These are phyloP conservation scores for Teleopsis dalmanni DNA, from an alignment of 1,140 invertebrate species.

Conservation along the genomic window DNA sequence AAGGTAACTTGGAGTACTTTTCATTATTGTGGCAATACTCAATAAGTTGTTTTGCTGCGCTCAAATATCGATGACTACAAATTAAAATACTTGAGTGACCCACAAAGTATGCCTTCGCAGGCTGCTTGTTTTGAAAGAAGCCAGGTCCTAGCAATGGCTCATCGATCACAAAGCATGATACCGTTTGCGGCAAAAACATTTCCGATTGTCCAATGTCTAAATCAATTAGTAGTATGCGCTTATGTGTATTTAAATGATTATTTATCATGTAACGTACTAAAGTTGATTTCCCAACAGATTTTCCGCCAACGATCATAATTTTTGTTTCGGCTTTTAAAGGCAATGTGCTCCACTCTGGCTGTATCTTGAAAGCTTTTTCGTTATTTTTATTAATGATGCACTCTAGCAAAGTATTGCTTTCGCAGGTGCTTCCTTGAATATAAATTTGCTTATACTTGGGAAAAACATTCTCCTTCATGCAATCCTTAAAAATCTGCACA, in stretches of 20 bases:
- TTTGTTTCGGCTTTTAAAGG: constrained; percentile 18
- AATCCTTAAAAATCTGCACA: constrained; percentile 22
- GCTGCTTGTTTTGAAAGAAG: constrained; percentile 44
- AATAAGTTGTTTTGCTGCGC: constrained; percentile 44
- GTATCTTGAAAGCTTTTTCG: constrained; percentile 27
- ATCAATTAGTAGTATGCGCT: constrained; percentile 56
- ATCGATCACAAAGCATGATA: constrained; percentile 54
- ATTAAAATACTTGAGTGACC: constrained; percentile 48
- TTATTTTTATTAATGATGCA: constrained; percentile 26
- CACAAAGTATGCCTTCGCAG: constrained; percentile 43
- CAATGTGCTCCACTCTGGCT: constrained; percentile 32
- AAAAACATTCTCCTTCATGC: constrained; percentile 45
- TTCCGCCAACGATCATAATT: constrained; percentile 56
- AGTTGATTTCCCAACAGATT: constrained; percentile 69
- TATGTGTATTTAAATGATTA: constrained; percentile 44
- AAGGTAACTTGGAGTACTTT: constrained; percentile 42
- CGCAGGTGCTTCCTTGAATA: constrained; percentile 21
- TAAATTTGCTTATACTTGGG: constrained; percentile 27
- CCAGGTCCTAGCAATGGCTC: constrained; percentile 63
- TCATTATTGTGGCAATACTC: constrained; percentile 25
- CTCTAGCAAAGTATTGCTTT: constrained; percentile 27
- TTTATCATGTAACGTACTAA: constrained; percentile 59
- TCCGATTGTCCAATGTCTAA: constrained; percentile 74
- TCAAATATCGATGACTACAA: constrained; percentile 48
- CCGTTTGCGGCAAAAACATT: constrained; percentile 58